These are phyloP conservation scores for Phalangium opilio DNA, from an alignment of 2,888 invertebrate genomes.

Conservation along the genomic window DNA sequence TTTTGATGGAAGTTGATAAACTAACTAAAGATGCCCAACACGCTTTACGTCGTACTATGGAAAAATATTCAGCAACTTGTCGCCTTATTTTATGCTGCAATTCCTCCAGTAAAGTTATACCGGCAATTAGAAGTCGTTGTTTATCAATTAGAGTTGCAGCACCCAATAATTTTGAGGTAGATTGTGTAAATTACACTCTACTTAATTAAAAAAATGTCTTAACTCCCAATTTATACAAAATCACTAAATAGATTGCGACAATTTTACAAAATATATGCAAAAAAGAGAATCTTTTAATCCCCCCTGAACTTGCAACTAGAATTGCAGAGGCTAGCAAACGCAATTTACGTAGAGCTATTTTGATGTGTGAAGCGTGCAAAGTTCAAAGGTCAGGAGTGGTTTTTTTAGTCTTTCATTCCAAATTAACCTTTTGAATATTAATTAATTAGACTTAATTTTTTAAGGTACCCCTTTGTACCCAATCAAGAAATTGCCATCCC, in stretches of 20 bases:
- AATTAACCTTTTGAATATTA: no score
- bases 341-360: constrained; percentile 76
- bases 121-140: constrained; percentile 92
- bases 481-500: constrained; percentile 69
- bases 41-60: constrained; percentile 95
- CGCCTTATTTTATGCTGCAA: constrained; percentile 84
- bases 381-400: constrained; percentile 51
- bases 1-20: constrained; percentile 86
- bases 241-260: constrained; percentile 8
- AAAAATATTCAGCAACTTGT: constrained; percentile 91
- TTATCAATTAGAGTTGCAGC: constrained; percentile 81
- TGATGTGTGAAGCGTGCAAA: constrained; percentile 86
- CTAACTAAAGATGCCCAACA: constrained; percentile 96
- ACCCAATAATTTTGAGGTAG: constrained; percentile 60
- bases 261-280: constrained; percentile 47
- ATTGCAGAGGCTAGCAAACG: constrained; percentile 66
- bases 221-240: neutral
- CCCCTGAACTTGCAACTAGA: constrained; percentile 53
- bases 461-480: constrained; percentile 56
- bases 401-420: constrained; percentile 7
- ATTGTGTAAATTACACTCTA: neutral
- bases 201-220: neutral
- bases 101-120: constrained; percentile 85
- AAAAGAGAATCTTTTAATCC: constrained; percentile 63
- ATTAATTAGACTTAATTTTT: constrained; percentile 11